These are phyloP conservation scores for Augochlora pura DNA, from an alignment of 1,140 invertebrate genomes.

Conservation along the genomic window DNA sequence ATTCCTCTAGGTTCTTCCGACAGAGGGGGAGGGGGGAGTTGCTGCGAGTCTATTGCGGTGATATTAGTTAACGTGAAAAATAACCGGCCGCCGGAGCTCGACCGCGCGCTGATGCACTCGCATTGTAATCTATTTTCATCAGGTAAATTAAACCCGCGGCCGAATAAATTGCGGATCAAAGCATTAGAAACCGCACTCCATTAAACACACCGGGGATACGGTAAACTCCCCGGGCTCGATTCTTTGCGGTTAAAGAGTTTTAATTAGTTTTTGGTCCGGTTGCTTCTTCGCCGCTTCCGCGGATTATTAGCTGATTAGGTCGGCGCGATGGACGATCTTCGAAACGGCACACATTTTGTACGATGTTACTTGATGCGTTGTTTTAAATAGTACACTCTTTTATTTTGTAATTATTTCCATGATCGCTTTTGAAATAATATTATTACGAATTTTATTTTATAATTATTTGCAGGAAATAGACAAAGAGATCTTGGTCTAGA, in stretches of 20 bases:
- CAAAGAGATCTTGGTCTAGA: no score
- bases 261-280: not conserved
- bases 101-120: not conserved
- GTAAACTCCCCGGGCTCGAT: not conserved
- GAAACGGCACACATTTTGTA: no score
- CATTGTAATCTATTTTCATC: slow-evolving; percentile 26
- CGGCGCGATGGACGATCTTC: no score
- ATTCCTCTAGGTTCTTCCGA: slow-evolving; percentile 2
- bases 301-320: not conserved
- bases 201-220: not conserved
- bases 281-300: fast-evolving
- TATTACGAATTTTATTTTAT: no score
- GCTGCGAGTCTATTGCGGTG: not conserved
- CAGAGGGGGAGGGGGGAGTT: no score
- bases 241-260: not conserved
- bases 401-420: no score
- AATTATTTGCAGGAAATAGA: no score
- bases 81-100: not conserved
- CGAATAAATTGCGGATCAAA: not conserved
- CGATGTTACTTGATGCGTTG: no score
- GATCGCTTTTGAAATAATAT: no score
- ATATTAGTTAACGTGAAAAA: slow-evolving; percentile 27
- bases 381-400: no score
- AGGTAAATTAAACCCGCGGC: not conserved
- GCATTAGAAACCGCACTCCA: not conserved